Evolutionary conservation across 2,797 vertebrate species (phyloP), one percentile per base, ranked within the genome.

Genomic region (Chromobotia macracanthus): DNA sequence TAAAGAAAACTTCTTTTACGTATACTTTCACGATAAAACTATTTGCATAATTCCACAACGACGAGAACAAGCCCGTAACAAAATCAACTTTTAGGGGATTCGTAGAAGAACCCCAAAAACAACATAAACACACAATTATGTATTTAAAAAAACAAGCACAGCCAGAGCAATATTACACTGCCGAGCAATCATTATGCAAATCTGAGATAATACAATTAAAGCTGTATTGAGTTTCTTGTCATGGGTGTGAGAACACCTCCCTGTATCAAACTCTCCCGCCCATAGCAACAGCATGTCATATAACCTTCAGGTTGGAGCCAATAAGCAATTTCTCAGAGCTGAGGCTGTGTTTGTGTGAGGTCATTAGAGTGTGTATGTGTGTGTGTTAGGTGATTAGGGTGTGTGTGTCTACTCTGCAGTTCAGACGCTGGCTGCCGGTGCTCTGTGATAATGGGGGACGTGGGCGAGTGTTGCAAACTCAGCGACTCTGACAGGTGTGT

Each of bases 111-210:
- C 58, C 28, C 48, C 18, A 65, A n/a, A 72, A 65, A 72, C 38
- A 66, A 72, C 48, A 61, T 70, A 79, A 79, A 79, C 35, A 15
- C 44, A 28, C 72, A 72, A 79, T 79, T 79, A 56, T 55, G 38
- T 10, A 35, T 72, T 66, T 71, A 28, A 72, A 72, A n/a, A n/a
- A 50, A 79, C 69, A 19, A 19, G 46, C 13, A 3, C 63, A 63
- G 72, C 63, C 21, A 13, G 53, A 64, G 46, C 46, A 76, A 83
- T 80, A 75, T 76, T 70, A 35, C 72, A 75, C 81, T 60, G 77
- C 68, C 48, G 66, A 66, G 77, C 60, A 75, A 75, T 77, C 82
- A 80, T 83, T 83, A 83, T 83, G 82, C 72, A 80, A 83, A 83
- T 83, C 18, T 8, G 56, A 44, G 75, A 66, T 77, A 77, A 83